Conservation (phyloP, 2,113 vertebrate species). For the Pelecanus crispus region DNA sequence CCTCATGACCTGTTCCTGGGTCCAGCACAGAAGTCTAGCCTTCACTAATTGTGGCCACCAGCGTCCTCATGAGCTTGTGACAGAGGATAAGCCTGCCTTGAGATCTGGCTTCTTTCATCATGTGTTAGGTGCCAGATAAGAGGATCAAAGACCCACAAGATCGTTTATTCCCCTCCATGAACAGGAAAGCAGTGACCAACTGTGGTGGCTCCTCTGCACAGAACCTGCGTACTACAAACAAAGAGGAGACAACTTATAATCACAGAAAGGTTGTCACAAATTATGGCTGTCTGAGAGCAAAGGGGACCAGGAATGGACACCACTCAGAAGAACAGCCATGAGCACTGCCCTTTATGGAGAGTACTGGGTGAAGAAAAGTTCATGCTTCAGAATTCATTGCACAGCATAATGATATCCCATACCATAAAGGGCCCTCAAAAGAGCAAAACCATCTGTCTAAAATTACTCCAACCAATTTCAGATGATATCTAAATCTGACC, state of each 20-base stretch:
- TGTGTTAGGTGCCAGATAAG: background rate
- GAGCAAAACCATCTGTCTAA: conserved; percentile 28
- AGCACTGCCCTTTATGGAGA: background rate
- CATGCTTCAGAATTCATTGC: conserved; percentile 30
- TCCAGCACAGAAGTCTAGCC: background rate
- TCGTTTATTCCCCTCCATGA: background rate
- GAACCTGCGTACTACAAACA: background rate
- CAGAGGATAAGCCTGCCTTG: background rate
- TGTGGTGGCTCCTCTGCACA: background rate
- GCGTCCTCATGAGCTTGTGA: accelerated
- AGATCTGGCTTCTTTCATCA: background rate
- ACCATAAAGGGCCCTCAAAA: conserved; percentile 15
- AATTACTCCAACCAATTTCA: conserved; percentile 28
- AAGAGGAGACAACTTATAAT: background rate
- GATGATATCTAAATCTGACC: background rate
- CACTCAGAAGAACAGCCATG: background rate
- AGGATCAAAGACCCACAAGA: background rate
- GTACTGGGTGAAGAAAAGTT: background rate
- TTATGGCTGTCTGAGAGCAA: background rate
- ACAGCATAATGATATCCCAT: background rate
- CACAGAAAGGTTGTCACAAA: background rate
- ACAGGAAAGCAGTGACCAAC: background rate
- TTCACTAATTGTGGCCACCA: background rate
- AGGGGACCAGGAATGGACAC: background rate
- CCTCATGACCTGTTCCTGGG: background rate